Conservation (phyloP, 2,797 vertebrate species). For the Parauchenoglanis ngamensis region DNA sequence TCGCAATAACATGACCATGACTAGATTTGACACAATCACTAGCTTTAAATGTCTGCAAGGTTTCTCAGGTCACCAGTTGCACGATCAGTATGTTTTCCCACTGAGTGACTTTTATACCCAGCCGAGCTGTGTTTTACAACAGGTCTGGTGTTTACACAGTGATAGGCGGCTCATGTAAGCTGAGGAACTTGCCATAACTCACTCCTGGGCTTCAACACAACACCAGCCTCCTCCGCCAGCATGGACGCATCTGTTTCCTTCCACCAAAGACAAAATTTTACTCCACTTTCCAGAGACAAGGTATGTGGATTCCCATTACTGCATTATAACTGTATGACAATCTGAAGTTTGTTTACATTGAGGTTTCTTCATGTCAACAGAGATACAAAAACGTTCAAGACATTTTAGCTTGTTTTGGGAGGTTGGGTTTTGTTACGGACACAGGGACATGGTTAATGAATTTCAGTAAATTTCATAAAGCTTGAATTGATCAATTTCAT, state of each 20-base stretch:
- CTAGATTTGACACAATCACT: background rate
- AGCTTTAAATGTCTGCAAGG: slow-evolving; percentile 9
- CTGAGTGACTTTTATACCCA: slow-evolving; percentile 59
- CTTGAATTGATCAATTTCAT: background rate
- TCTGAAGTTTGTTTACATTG: background rate
- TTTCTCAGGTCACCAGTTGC: slow-evolving; percentile 45
- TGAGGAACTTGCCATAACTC: slow-evolving; percentile 43
- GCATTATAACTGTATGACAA: background rate
- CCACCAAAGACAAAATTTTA: slow-evolving; percentile 34
- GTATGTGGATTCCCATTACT: slow-evolving; percentile 37
- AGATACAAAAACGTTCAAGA: background rate
- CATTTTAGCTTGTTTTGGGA: background rate
- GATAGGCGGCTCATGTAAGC: slow-evolving; percentile 53
- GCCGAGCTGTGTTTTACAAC: slow-evolving; percentile 54
- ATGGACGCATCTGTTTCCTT: slow-evolving; percentile 53
- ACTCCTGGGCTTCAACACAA: slow-evolving; percentile 40
- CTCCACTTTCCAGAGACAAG: slow-evolving; percentile 53
- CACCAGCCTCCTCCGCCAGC: slow-evolving; percentile 23
- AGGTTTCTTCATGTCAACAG: background rate
- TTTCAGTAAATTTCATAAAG: background rate
- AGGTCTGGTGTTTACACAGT: slow-evolving; percentile 56
- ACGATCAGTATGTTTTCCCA: slow-evolving; percentile 58
- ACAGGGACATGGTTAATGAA: background rate
- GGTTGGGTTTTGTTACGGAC: background rate
- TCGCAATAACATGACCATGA: background rate